Base-by-base conservation (phyloP, 1,140 invertebrate genomes). In the Drosophila bocki region DNA sequence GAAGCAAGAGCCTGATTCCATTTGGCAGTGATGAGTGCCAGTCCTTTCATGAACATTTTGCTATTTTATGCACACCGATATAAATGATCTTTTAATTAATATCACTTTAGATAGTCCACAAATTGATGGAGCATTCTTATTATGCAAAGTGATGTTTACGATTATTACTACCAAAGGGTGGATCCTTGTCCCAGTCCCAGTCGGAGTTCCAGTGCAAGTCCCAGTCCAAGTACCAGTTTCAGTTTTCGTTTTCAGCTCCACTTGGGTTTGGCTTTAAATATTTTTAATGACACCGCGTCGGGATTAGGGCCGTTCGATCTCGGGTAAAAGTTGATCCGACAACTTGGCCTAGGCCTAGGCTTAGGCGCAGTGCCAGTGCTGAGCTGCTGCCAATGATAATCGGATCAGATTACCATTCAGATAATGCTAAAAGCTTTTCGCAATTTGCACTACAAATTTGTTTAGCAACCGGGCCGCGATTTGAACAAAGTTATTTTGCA, bases 51-150 rank as follows among this genome's bases (percentile, higher is more conserved):
- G 47, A 48, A 74, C 83, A 87, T 91, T 91, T 87, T 77, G 80
- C 87, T 91, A 91, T 91, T 91, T 91, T 91, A 91, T 87, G 88
- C 85, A 78, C 88, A 87, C 75, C 82, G 87, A 91, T 91, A 91
- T 91, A 91, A 91, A 91, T 91, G 87, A 91, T 87, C 88, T 91
- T 91, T 91, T 87, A 91, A 91, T 91, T 91, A 91, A 91, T 91
- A 91, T 91, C 87, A 91, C 87, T 91, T 91, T 87, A 91, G 87
- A 91, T 91, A 91, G 87, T 70, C 57, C 58, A 64, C 67, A 75
- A 91, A 91, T 91, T 91, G 90, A 91, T 91, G 90, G 80, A 91
- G 90, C 90, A 83, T 91, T 90, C 82, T 90, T 90, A 78, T 91
- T 90, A 91, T 91, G 90, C 85, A 91, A 91, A 91, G 85, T 90